Evolutionary conservation across 64 coral and sea anemone genomes (phyloP).

Genomic region (Astreopora myriophthalma): DNA sequence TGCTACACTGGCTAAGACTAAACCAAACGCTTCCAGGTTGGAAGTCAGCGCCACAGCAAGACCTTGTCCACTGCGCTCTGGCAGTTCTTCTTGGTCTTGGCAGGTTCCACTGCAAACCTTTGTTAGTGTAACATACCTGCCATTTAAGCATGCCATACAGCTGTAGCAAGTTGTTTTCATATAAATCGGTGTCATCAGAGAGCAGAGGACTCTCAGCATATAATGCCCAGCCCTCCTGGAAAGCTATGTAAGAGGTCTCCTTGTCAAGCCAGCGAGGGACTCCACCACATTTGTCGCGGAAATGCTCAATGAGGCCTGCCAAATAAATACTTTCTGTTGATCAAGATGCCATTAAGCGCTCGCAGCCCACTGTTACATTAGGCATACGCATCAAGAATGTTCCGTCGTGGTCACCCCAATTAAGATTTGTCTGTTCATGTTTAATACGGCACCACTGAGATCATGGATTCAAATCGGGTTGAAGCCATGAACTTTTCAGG

Average conservation of each 20-base stretch:
- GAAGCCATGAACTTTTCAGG: no score
- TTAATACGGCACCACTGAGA: no score
- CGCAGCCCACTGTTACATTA: no score
- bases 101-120: neutral
- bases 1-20: no score
- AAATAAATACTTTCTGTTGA: neutral
- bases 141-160: constrained; percentile 90
- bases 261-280: constrained; percentile 70
- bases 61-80: no score
- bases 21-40: no score
- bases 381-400: no score
- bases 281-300: constrained; percentile 68
- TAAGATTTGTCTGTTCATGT: no score
- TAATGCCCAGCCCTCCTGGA: constrained; percentile 90
- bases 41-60: no score
- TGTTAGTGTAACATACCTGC: constrained; percentile 59
- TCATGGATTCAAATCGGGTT: no score
- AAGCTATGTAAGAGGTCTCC: constrained; percentile 72
- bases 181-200: constrained; percentile 71
- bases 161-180: constrained; percentile 71
- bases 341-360: neutral
- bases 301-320: constrained; percentile 77
- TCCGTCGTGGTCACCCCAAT: no score
- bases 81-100: no score
- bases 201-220: constrained; percentile 84